These are phyloP conservation scores for Lucinisca nassula DNA, from an alignment of 2,888 invertebrate genomes.

Conservation along the genomic window DNA sequence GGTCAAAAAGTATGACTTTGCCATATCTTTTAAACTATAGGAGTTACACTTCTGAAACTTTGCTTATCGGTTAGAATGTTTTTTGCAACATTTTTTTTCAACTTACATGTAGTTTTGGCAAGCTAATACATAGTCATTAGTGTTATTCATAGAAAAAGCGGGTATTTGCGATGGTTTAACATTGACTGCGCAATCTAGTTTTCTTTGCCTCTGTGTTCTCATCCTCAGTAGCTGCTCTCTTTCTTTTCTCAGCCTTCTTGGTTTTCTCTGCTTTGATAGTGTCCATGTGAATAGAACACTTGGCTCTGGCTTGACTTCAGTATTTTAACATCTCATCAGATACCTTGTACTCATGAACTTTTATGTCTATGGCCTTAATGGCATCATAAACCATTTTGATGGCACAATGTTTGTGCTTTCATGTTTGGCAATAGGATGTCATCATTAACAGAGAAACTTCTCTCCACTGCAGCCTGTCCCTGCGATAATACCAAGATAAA, in stretches of 20 bases:
- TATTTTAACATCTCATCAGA: background rate
- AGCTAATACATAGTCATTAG: too few relatives aligned
- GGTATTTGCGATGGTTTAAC: too few relatives aligned
- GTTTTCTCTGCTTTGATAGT: background rate
- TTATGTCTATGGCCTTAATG: background rate
- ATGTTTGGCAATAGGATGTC: background rate
- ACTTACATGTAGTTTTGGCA: too few relatives aligned
- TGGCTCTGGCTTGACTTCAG: background rate
- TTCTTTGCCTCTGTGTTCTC: background rate
- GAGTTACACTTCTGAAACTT: too few relatives aligned
- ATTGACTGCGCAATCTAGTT: too few relatives aligned
- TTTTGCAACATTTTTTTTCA: too few relatives aligned
- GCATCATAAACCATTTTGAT: background rate
- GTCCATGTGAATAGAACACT: background rate
- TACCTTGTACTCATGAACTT: background rate
- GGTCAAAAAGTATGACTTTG: too few relatives aligned
- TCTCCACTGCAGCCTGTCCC: conserved; percentile 5
- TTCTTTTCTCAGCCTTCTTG: background rate
- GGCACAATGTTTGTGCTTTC: background rate
- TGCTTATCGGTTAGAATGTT: too few relatives aligned
- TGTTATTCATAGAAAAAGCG: too few relatives aligned
- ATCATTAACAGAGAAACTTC: background rate
- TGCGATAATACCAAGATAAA: background rate
- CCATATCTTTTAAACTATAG: too few relatives aligned
- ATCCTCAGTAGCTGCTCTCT: background rate